Conservation (phyloP, 1,140 invertebrate genomes). For the Sipha flava region DNA sequence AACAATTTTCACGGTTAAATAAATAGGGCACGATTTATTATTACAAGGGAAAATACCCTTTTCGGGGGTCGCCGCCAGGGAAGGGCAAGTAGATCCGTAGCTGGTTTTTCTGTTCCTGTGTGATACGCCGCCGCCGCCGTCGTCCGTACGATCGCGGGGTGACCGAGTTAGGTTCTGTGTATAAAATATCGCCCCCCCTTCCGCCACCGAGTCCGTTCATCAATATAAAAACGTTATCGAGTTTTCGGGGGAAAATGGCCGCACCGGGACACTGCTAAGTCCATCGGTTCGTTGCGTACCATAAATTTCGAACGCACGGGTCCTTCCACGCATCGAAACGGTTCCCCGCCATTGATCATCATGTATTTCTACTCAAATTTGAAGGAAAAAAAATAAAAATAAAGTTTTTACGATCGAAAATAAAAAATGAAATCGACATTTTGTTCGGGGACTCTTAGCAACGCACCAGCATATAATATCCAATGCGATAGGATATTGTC, state of each 20-base stretch:
- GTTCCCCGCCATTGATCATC: conserved; percentile 2
- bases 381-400: background rate
- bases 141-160: background rate
- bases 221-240: conserved; percentile 23
- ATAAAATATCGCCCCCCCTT: conserved; percentile 10
- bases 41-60: background rate
- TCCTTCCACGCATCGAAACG: background rate
- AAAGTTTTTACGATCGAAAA: background rate
- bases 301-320: background rate
- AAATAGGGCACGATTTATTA: conserved; percentile 30
- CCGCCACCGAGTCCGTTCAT: background rate
- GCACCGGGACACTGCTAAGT: conserved; percentile 15
- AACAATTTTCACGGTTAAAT: conserved; percentile 32
- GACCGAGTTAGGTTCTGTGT: background rate
- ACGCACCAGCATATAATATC: background rate
- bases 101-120: conserved; percentile 13
- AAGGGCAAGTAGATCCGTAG: background rate
- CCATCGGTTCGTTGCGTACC: conserved; percentile 11
- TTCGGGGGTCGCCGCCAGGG: background rate
- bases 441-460: background rate
- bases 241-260: conserved; percentile 23
- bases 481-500: too few relatives aligned
- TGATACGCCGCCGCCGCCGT: background rate
- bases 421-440: conserved; percentile 5
- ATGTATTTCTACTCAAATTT: background rate